Evolutionary conservation across 2,888 invertebrate genomes (phyloP), one percentile per base, ranked within the genome.

Genomic region (Apamea sordens): DNA sequence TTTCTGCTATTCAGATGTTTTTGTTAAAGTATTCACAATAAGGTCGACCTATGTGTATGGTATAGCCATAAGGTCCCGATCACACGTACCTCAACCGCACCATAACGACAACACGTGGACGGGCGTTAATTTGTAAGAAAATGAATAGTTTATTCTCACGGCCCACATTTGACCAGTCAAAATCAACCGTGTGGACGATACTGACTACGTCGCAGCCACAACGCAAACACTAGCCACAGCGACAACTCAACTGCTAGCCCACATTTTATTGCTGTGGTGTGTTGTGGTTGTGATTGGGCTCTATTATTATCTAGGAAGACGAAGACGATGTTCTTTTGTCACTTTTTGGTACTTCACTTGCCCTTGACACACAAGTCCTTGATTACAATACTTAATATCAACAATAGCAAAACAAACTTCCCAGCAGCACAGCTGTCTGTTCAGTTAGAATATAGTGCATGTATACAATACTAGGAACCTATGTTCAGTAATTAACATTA

Each of bases 1-100:
- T 53, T n/a, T 50, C 7, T 32, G 24, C 24, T 64, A 18, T 47
- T 32, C 11, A n/a, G 28, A 65, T 11, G 13, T 47, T 56, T 71
- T 82, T 74, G 53, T 63, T 24, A n/a, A 82, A 64, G 24, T 32
- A 53, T 53, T 36, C 7, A 63, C 21, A 78, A 79, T 59, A 50
- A 59, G 36, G 28, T 63, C 53, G n/a, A n/a, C n/a, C 18, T 32
- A n/a, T 47, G 18, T 63, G 21, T 36, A 15, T 15, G 65, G 6
- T 7, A n/a, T n/a, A n/a, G n/a, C n/a, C 13, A 64, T 36, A 32
- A n/a, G 24, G 56, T 10, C 4, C 10, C 56, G 56, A 4, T 21
- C 53, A 53, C 3, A 53, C 24, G 53, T 50, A 50, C 50, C 24
- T 3, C 24, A 24, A 24, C 56, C 2, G 3, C 1, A 53, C 18